Evolutionary conservation across 2,888 invertebrate genomes (phyloP).

Genomic region (Chesias legatella): DNA sequence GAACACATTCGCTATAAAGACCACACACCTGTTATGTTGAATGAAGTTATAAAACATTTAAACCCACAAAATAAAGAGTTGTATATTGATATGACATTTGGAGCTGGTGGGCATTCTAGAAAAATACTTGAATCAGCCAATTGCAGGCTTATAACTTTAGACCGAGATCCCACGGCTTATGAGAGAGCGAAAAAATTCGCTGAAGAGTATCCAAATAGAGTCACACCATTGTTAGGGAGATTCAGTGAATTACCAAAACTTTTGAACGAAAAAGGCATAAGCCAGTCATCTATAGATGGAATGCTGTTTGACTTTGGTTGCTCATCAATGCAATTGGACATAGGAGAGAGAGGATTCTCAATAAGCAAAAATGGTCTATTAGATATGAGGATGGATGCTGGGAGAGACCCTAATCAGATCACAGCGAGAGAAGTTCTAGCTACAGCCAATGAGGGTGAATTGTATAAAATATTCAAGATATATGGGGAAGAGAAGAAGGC

Average conservation of each 20-base stretch:
- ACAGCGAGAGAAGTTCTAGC: conserved; percentile 94
- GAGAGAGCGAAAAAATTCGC: conserved; percentile 84
- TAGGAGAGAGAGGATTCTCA: conserved; percentile 90
- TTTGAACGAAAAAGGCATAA: conserved; percentile 80
- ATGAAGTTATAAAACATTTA: conserved; percentile 85
- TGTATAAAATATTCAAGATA: conserved; percentile 90
- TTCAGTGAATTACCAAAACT: conserved; percentile 92
- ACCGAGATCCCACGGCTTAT: conserved; percentile 92
- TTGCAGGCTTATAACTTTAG: conserved; percentile 88
- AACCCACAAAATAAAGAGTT: conserved; percentile 82
- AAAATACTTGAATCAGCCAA: conserved; percentile 84
- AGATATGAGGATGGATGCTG: conserved; percentile 97
- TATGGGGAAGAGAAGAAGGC: conserved; percentile 96
- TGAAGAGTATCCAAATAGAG: conserved; percentile 83
- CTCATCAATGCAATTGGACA: conserved; percentile 97
- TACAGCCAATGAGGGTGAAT: conserved; percentile 86
- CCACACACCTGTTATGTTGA: conserved; percentile 88
- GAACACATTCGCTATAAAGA: conserved; percentile 50
- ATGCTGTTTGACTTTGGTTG: conserved; percentile 96
- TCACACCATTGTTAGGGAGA: conserved; percentile 90
- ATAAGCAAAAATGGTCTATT: conserved; percentile 91
- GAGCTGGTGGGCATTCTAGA: conserved; percentile 94
- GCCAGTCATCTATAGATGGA: conserved; percentile 87
- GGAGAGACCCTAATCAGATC: conserved; percentile 83
- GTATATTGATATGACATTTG: conserved; percentile 97